Evolutionary conservation across 2,113 vertebrate species (phyloP).

Genomic region (Sarotherodon lohbergeri): DNA sequence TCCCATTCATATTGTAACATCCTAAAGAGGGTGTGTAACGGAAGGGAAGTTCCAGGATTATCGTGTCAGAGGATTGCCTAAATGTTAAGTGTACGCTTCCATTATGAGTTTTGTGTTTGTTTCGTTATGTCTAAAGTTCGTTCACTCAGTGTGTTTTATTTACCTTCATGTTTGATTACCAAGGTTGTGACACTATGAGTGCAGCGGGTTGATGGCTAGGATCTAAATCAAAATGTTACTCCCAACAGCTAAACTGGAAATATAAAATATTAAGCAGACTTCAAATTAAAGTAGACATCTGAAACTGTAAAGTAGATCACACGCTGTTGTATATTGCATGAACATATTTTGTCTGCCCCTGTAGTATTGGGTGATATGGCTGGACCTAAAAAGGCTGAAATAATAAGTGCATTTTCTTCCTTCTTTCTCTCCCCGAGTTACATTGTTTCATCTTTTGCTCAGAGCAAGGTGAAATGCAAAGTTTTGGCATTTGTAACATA

Average conservation of each 20-base stretch:
- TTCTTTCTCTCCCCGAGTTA: background rate
- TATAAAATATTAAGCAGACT: background rate
- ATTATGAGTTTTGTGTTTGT: background rate
- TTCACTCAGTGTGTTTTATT: background rate
- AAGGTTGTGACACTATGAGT: background rate
- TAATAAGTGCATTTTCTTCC: background rate
- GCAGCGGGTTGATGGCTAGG: background rate
- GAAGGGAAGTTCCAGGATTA: background rate
- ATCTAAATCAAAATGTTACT: background rate
- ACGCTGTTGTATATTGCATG: background rate
- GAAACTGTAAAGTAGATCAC: background rate
- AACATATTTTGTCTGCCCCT: background rate
- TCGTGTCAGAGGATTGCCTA: background rate
- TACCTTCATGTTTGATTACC: background rate
- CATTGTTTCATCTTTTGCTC: background rate
- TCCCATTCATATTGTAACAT: background rate
- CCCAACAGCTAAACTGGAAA: background rate
- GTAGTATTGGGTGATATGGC: background rate
- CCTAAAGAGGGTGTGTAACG: background rate
- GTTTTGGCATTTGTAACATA: background rate
- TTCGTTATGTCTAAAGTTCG: background rate
- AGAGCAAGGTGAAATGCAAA: background rate
- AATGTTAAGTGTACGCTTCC: background rate
- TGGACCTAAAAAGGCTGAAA: background rate
- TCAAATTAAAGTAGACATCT: background rate